These are phyloP conservation scores for Oxytorus armatus DNA, from an alignment of 2,888 invertebrate genomes.

Conservation along the genomic window DNA sequence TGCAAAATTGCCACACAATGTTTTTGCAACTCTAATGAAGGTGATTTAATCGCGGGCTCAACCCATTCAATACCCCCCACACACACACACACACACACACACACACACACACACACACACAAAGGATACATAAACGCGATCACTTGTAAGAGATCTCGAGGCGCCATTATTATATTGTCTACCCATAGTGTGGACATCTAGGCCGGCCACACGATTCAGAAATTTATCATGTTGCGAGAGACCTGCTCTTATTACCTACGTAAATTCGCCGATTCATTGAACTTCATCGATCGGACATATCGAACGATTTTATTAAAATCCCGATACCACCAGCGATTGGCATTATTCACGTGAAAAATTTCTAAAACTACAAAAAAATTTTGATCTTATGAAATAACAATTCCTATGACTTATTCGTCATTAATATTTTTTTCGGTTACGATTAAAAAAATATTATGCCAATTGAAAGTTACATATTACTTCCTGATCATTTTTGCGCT, in stretches of 20 bases:
- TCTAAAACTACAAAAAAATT: no score
- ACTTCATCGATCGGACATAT: conserved; percentile 34
- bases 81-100: conserved; percentile 16
- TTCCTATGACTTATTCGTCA: no score
- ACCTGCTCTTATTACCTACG: conserved; percentile 44
- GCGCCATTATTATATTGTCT: conserved; percentile 68
- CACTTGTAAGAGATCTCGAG: conserved; percentile 42
- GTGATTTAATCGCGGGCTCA: conserved; percentile 67
- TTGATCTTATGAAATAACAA: no score
- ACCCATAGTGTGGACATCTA: conserved; percentile 55
- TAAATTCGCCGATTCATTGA: conserved; percentile 49
- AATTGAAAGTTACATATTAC: no score
- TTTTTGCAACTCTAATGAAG: conserved; percentile 75
- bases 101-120: conserved; percentile 8
- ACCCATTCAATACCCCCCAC: conserved; percentile 54
- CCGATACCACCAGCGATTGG: no score
- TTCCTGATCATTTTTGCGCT: no score
- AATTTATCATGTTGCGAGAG: conserved; percentile 55
- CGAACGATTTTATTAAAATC: conserved; percentile 20
- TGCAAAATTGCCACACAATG: conserved; percentile 64
- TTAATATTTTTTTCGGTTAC: no score
- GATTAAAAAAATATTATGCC: no score
- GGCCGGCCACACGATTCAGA: conserved; percentile 52
- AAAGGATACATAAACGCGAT: conserved; percentile 16
- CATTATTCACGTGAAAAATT: no score